Percentiles rank a stretch among this genome's conserved stretches.
phyloP scores from a whole-genome alignment of 37 sponge, comb jelly and placozoan genomes.

The Bolinopsis microptera region DNA sequence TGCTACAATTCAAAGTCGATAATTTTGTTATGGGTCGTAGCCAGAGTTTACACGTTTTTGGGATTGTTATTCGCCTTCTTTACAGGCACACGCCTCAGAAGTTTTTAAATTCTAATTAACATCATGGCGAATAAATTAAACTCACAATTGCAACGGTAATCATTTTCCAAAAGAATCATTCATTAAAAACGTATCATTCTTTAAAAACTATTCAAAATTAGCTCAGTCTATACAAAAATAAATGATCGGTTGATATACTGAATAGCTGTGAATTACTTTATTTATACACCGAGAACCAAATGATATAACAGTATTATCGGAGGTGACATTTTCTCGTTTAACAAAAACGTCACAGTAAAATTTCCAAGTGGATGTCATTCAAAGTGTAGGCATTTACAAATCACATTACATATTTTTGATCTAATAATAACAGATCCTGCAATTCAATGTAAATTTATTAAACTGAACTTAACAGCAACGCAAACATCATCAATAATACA shows the following conservation, averaged over 20 bases:
- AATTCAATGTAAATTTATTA: background rate
- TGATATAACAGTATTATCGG: too few relatives aligned
- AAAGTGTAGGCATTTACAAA: too few relatives aligned
- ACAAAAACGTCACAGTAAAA: too few relatives aligned
- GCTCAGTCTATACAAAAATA: slow-evolving; percentile 59
- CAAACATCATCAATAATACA: background rate
- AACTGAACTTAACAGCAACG: background rate
- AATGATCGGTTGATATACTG: background rate
- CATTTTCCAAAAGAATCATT: slow-evolving; percentile 57
- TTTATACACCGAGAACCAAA: background rate
- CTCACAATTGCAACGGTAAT: background rate
- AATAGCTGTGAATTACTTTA: background rate
- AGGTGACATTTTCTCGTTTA: too few relatives aligned
- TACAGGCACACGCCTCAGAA: too few relatives aligned
- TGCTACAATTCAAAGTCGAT: too few relatives aligned
- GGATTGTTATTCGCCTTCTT: too few relatives aligned
- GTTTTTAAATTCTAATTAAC: too few relatives aligned
- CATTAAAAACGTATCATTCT: slow-evolving; percentile 50
- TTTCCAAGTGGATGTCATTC: too few relatives aligned
- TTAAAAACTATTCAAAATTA: slow-evolving; percentile 66
- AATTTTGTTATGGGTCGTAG: too few relatives aligned
- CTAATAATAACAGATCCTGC: background rate
- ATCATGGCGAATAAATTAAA: background rate
- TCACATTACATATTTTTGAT: background rate
- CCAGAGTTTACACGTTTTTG: too few relatives aligned